These are phyloP conservation scores for Bombylius discolor DNA, from an alignment of 2,888 invertebrate species.

Conservation along the genomic window DNA sequence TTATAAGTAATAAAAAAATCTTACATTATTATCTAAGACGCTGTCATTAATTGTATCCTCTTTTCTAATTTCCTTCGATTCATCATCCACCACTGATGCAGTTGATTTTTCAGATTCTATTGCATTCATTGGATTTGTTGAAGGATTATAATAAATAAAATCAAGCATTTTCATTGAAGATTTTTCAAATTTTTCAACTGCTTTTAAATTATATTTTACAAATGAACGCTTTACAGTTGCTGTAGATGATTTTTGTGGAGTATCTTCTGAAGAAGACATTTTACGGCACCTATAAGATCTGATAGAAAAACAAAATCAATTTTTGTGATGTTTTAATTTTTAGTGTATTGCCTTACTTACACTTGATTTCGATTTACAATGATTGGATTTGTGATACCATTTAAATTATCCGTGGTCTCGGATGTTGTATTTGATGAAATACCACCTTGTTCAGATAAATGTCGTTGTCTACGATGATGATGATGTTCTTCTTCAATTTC, in stretches of 20 bases:
- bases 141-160: slow-evolving; percentile 82
- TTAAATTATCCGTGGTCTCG: too few species aligned
- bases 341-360: not conserved
- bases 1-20: too few species aligned
- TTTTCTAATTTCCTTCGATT: not conserved
- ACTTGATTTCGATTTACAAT: slow-evolving; percentile 3
- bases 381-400: too few species aligned
- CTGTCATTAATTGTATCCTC: not conserved
- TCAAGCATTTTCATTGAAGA: slow-evolving; percentile 77
- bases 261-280: slow-evolving; percentile 33
- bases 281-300: slow-evolving; percentile 2
- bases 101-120: slow-evolving; percentile 17
- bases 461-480: not conserved
- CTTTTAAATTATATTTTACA: slow-evolving; percentile 38
- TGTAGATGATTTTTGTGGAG: slow-evolving; percentile 38
- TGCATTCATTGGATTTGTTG: slow-evolving; percentile 56
- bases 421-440: too few species aligned
- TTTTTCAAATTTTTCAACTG: slow-evolving; percentile 41
- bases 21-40: not conserved
- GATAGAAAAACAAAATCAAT: not conserved
- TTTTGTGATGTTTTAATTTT: not conserved
- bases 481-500: slow-evolving; percentile 14
- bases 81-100: slow-evolving; percentile 23
- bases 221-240: slow-evolving; percentile 44
- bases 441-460: not conserved